Conservation (phyloP, 2,797 vertebrate genomes). For the Myiothlypis coronata region DNA sequence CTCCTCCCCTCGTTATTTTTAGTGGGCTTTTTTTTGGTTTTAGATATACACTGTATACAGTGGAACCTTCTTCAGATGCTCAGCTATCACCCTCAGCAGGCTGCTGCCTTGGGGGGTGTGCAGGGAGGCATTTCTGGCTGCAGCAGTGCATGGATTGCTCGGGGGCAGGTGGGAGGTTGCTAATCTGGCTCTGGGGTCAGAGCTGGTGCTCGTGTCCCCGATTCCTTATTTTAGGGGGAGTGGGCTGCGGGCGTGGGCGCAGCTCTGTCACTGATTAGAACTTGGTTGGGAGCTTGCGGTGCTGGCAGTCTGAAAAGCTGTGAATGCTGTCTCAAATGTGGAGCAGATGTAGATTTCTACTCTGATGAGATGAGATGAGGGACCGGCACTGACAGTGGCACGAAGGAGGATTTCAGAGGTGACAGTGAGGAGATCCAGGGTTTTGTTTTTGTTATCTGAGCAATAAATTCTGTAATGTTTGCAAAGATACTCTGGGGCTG, state of each 20-base stretch:
- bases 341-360: conserved; percentile 49
- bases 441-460: conserved; percentile 10
- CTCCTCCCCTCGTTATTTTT: conserved; percentile 55
- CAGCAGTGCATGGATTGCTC: conserved; percentile 46
- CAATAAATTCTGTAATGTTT: neutral
- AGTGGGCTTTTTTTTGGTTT: conserved; percentile 41
- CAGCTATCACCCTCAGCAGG: conserved; percentile 23
- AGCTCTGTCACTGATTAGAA: conserved; percentile 55
- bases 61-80: conserved; percentile 50
- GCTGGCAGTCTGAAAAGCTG: conserved; percentile 50
- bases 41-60: conserved; percentile 51
- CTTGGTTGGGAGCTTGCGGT: conserved; percentile 42
- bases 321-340: conserved; percentile 45
- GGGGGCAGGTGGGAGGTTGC: conserved; percentile 40
- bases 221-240: conserved; percentile 61
- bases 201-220: conserved; percentile 32
- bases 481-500: neutral
- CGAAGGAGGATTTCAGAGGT: conserved; percentile 1
- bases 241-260: conserved; percentile 42
- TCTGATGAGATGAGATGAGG: neutral
- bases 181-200: conserved; percentile 54
- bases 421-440: neutral
- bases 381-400: neutral
- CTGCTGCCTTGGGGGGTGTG: conserved; percentile 45
- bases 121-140: conserved; percentile 28